These are phyloP conservation scores for Chrysemys picta DNA, from an alignment of 2,113 vertebrate species.

Conservation along the genomic window DNA sequence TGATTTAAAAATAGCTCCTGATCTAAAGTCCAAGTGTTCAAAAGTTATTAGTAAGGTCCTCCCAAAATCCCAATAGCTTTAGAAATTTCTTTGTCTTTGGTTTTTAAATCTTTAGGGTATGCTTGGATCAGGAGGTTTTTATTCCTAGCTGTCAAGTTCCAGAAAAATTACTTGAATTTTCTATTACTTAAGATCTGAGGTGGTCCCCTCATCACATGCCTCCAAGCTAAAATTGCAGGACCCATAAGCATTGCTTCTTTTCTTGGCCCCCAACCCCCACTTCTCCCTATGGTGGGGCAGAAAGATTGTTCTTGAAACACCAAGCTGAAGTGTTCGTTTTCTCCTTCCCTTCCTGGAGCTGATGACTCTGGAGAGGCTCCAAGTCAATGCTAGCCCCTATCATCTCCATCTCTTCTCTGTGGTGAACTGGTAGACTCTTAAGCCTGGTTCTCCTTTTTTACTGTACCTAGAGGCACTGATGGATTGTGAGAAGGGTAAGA, in stretches of 20 bases:
- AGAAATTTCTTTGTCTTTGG: background rate
- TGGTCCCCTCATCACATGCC: background rate
- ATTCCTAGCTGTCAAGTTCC: background rate
- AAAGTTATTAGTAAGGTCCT: background rate
- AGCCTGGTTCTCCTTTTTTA: background rate
- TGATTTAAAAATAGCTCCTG: background rate
- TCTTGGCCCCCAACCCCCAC: background rate
- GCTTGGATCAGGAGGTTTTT: background rate
- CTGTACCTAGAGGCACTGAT: background rate
- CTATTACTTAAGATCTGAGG: background rate
- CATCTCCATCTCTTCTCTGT: background rate
- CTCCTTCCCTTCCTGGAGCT: background rate
- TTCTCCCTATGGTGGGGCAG: background rate
- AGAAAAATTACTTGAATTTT: background rate
- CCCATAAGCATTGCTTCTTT: background rate
- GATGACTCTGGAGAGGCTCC: background rate
- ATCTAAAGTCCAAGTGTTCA: background rate
- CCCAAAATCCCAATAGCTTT: background rate
- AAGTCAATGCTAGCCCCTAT: background rate
- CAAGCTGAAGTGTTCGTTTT: background rate
- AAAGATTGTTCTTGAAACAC: background rate
- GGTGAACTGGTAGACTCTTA: background rate
- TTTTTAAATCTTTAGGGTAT: background rate
- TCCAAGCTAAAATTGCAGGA: background rate
- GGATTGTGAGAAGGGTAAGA: background rate